Evolutionary conservation across 1,140 invertebrate genomes (phyloP), one percentile per base, ranked within the genome.

Genomic region (Nymphalis io): DNA sequence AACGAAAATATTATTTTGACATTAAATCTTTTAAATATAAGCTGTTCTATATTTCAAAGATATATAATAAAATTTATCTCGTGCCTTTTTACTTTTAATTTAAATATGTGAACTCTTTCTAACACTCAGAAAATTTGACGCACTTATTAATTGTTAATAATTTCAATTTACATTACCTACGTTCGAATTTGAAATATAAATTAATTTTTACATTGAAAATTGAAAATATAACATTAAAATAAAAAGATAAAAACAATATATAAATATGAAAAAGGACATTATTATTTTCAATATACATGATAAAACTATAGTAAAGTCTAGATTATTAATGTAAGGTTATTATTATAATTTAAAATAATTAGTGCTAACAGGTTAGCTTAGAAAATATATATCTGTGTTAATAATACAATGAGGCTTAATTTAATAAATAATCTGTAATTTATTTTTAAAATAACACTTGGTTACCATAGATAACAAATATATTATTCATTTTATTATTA

Each of bases 391-490:
- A 15, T 51, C 46, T 51, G 48, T 68, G 53, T 69, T 69, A 62
- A 62, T 39, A 44, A 15, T 21, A 51, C 20, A 67, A 39, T 51
- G 48, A 69, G 60, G 60, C 48, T 62, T 68, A 38, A 68, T 44
- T 69, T 62, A 39, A 58, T 38, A 69, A 33, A 62, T 20, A 20
- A 18, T 51, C 16, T 51, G n/a, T 55, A 57, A 38, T 64, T 23
- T 58, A 60, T 62, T 44, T 46, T 11, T 51, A 51, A 51, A 18
- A 55, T 58, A 33, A 48, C 65, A 53, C 27, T 55, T 61, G 60
- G 71, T 73, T 73, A 68, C 71, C 71, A 68, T 68, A 73, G 61
- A 68, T 72, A 64, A 68, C 53, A 44, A 55, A 59, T 23, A 53
- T 62, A 62, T 18, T 51, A 51, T 51, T 51, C 46, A 51, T 51